Percentiles rank a stretch among this genome's conserved stretches.
Evolutionary conservation across 2,888 invertebrate species (phyloP).

Genomic region (Tipula vernalis): DNA sequence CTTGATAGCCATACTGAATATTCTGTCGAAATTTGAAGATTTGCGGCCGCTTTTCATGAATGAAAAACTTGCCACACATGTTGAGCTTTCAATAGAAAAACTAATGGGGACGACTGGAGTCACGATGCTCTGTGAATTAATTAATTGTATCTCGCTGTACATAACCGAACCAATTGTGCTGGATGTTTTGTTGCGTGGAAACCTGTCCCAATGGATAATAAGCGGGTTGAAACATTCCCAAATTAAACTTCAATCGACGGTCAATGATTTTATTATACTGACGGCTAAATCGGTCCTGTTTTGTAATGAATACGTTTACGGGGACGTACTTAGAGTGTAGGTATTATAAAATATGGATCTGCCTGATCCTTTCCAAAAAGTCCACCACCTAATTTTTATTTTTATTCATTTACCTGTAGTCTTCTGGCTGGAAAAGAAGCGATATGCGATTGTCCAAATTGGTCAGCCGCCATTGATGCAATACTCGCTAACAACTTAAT

Average conservation of each 20-base stretch:
- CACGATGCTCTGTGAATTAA: slow-evolving; percentile 12
- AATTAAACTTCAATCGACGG: slow-evolving; percentile 26
- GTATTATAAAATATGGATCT: slow-evolving; percentile 11
- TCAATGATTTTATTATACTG: slow-evolving; percentile 29
- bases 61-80: neutral
- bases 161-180: slow-evolving; percentile 23
- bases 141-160: slow-evolving; percentile 14
- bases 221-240: slow-evolving; percentile 25
- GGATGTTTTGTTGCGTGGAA: slow-evolving; percentile 18
- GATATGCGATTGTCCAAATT: slow-evolving; percentile 38
- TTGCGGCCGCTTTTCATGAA: neutral
- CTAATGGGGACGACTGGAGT: slow-evolving; percentile 9
- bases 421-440: slow-evolving; percentile 24
- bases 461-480: slow-evolving; percentile 47
- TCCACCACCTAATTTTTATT: neutral
- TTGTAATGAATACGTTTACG: slow-evolving; percentile 24
- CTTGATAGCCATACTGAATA: neutral
- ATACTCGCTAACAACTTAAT: slow-evolving; percentile 46
- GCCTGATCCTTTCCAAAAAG: neutral
- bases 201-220: slow-evolving; percentile 24
- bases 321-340: slow-evolving; percentile 27
- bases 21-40: neutral
- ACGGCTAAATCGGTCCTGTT: slow-evolving; percentile 26
- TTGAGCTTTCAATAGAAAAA: slow-evolving; percentile 9
- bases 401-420: slow-evolving; percentile 8